Conservation (phyloP, 1,140 invertebrate genomes). For the Aphaenogaster ashmeadi region DNA sequence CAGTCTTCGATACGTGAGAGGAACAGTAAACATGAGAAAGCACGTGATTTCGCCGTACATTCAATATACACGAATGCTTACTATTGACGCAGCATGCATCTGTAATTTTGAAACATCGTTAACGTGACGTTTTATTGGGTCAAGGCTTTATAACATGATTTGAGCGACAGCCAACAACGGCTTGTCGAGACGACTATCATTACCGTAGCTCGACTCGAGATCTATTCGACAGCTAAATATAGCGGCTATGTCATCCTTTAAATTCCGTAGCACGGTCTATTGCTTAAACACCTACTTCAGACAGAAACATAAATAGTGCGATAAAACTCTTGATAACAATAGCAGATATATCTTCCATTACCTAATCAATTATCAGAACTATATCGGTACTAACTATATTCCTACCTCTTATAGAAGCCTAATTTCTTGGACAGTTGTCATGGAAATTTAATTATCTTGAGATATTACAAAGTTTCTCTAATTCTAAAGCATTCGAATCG, state of each 20-base stretch:
- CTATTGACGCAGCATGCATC: not conserved
- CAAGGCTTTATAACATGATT: slow-evolving; percentile 75
- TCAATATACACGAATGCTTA: not conserved
- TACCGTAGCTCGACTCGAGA: slow-evolving; percentile 43
- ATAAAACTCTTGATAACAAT: slow-evolving; percentile 34
- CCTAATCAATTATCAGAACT: not conserved
- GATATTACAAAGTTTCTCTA: not conserved
- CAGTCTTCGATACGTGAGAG: not conserved
- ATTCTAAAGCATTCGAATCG: not conserved
- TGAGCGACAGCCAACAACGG: slow-evolving; percentile 76
- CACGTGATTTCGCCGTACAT: not conserved
- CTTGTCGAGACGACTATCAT: slow-evolving; percentile 64
- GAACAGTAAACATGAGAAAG: not conserved
- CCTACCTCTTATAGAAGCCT: not conserved
- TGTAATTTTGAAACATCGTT: slow-evolving; percentile 43
- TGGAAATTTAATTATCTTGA: not conserved
- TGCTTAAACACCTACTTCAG: slow-evolving; percentile 12
- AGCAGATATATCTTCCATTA: slow-evolving; percentile 1
- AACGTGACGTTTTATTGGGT: slow-evolving; percentile 72
- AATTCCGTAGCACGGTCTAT: slow-evolving; percentile 10
- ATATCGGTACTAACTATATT: not conserved
- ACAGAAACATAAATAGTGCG: slow-evolving; percentile 2
- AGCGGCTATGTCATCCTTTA: slow-evolving; percentile 67
- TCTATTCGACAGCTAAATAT: slow-evolving; percentile 75
- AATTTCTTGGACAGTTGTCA: not conserved